Conservation (phyloP, 2,797 vertebrate species). For the Melopsittacus undulatus region DNA sequence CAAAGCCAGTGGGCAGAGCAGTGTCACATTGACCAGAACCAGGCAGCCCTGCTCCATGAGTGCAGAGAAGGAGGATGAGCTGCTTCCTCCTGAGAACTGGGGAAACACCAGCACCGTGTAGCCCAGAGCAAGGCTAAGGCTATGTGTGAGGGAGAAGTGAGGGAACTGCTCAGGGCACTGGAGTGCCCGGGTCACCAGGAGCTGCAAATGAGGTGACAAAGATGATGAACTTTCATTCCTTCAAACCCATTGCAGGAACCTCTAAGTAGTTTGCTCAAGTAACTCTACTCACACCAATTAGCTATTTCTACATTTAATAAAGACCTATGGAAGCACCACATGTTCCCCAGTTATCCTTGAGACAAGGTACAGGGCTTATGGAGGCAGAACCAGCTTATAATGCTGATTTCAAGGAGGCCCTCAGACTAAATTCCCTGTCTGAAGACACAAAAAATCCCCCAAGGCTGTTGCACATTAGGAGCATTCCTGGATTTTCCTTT, state of each 20-base stretch:
- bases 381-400: neutral
- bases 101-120: neutral
- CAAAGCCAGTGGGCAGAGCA: neutral
- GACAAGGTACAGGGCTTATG: neutral
- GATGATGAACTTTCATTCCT: neutral
- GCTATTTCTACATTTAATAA: neutral
- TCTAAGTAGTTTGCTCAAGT: neutral
- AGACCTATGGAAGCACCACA: neutral
- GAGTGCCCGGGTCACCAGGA: neutral
- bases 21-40: neutral
- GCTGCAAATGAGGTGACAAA: neutral
- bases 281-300: neutral
- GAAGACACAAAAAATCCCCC: conserved; percentile 11
- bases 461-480: conserved; percentile 1
- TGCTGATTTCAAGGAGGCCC: neutral
- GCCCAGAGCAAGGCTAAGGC: neutral
- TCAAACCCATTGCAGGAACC: neutral
- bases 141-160: neutral
- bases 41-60: neutral
- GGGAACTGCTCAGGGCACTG: neutral
- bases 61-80: neutral
- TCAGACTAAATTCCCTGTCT: neutral
- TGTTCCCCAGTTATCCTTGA: neutral
- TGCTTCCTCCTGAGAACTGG: neutral
- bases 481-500: conserved; percentile 10